A percentile compares a stretch with the other conserved stretches of the same genome.
Conservation (phyloP, 2,888 invertebrate species). For the Dryocosmus kuriphilus region DNA sequence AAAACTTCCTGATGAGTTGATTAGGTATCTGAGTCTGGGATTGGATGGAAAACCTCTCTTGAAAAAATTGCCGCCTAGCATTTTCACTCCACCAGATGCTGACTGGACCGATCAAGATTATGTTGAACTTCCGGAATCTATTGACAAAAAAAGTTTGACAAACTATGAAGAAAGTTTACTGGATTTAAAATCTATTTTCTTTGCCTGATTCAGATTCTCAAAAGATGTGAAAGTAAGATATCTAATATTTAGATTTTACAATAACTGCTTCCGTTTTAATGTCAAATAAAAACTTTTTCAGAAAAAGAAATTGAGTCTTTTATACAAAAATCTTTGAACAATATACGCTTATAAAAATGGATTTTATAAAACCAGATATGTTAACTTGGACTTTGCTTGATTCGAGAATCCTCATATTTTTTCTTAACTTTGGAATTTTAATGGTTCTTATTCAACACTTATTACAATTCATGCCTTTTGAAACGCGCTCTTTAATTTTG, state of each 20-base stretch:
- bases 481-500: too few species aligned
- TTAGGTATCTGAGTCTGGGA: constrained; percentile 82
- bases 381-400: too few species aligned
- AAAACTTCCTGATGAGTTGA: constrained; percentile 79
- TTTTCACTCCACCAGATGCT: constrained; percentile 78
- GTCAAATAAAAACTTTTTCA: too few species aligned
- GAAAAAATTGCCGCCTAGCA: constrained; percentile 80
- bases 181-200: constrained; percentile 9
- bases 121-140: constrained; percentile 79
- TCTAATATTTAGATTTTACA: too few species aligned
- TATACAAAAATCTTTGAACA: background rate
- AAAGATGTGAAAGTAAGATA: background rate
- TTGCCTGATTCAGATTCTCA: background rate
- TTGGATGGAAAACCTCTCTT: constrained; percentile 82
- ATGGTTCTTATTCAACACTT: too few species aligned
- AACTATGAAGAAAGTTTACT: background rate
- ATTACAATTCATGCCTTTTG: too few species aligned
- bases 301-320: background rate
- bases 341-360: too few species aligned
- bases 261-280: background rate
- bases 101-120: constrained; percentile 86
- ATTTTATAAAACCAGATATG: too few species aligned
- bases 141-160: constrained; percentile 45
- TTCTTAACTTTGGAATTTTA: too few species aligned
- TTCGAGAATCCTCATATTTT: too few species aligned